Evolutionary conservation across 1,140 invertebrate species (phyloP).

Genomic region (Hylyphantes graminicola): DNA sequence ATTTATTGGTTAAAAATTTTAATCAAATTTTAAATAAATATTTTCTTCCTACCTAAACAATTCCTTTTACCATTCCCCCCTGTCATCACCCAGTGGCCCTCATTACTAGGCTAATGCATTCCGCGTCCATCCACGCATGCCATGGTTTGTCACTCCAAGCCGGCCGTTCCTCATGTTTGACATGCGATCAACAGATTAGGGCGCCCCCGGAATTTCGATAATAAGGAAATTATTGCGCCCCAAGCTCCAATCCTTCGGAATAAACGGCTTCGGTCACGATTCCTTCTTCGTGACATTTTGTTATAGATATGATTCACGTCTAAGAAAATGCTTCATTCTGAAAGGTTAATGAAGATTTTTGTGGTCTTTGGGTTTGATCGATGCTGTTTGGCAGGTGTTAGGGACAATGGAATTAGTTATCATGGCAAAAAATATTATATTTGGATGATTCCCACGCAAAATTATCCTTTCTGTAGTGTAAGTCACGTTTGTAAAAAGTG

Average conservation of each 20-base stretch:
- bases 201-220: conserved; percentile 47
- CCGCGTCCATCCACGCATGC: not conserved
- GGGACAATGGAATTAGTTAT: no score
- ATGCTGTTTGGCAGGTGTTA: not conserved
- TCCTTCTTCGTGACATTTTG: conserved; percentile 44
- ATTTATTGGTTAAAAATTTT: no score
- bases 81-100: not conserved
- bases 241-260: not conserved
- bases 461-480: no score
- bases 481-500: no score
- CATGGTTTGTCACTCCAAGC: conserved; percentile 34
- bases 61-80: not conserved
- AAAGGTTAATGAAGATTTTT: conserved; percentile 52
- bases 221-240: conserved; percentile 47
- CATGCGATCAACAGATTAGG: conserved; percentile 58
- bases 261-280: conserved; percentile 50
- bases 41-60: no score
- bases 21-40: no score
- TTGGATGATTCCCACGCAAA: no score
- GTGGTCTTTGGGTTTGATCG: conserved; percentile 7
- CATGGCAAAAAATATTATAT: no score
- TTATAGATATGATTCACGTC: conserved; percentile 53
- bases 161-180: conserved; percentile 32
- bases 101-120: conserved; percentile 26
- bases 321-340: conserved; percentile 23